Base-by-base conservation (phyloP, 2,113 vertebrate species). In the Forbesichthys papilliferus region DNA sequence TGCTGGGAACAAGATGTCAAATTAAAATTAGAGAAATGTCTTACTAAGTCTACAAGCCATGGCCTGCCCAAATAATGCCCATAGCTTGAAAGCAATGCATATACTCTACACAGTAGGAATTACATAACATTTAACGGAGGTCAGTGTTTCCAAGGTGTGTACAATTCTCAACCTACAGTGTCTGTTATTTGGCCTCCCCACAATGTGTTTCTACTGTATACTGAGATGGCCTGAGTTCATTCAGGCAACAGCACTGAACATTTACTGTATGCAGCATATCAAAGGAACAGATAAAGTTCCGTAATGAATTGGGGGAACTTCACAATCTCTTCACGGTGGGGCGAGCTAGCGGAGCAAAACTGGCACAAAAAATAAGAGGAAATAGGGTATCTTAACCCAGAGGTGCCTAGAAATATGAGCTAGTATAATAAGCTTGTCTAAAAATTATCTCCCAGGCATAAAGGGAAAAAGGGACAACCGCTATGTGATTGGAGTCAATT, bases 371-470 rank as follows among this genome's bases (percentile, higher is more conserved):
- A 74, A 84, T 69, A 59, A 71, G 77, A 82, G 66, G 54, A 81
- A 58, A 76, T 76, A 66, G 74, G 81, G 67, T 71, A 71, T 48
- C 69, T 27, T 6, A 73, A 77, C 68, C 47, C 20, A 56, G 42
- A 66, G 58, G 11, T 81, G 69, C 66, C 78, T 58, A n/a, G 75
- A 77, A 81, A 80, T 77, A 74, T 70, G 72, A 84, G 69, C 68
- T 12, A n/a, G 69, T 69, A 62, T 86, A 86, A 85, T 86, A 71
- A 83, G 78, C 78, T 71, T 79, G 71, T 80, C 69, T 70, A 65
- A 83, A 83, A 79, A 85, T 73, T 13, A 77, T 79, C 76, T 83
- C 82, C 63, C 65, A 75, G 68, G 80, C 77, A 73, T 67, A 42
- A 42, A 68, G 65, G 82, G 75, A 76, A 79, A 80, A 49, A 87